Conservation (phyloP, 2,888 invertebrate genomes). For the Sesia bembeciformis region DNA sequence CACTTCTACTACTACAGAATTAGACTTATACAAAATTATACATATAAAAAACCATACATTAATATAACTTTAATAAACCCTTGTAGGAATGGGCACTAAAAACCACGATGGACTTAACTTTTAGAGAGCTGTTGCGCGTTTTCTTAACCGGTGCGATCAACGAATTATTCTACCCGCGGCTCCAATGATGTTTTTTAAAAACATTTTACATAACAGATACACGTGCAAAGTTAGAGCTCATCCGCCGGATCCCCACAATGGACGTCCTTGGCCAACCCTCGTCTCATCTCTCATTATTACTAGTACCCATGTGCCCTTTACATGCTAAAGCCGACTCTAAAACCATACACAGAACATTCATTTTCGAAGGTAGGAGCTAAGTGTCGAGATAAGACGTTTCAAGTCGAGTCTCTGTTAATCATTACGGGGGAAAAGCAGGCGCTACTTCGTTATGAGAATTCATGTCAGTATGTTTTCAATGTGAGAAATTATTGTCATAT, state of each 20-base stretch:
- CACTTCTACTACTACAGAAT: too few relatives aligned
- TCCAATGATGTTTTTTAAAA: too few relatives aligned
- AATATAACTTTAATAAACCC: too few relatives aligned
- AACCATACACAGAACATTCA: neutral
- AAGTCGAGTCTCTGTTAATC: slow-evolving; percentile 21
- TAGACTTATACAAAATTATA: too few relatives aligned
- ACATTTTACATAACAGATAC: too few relatives aligned
- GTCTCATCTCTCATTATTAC: slow-evolving; percentile 12
- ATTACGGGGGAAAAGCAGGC: slow-evolving; percentile 29
- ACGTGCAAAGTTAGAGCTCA: neutral
- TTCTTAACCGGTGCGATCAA: too few relatives aligned
- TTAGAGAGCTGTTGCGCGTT: too few relatives aligned
- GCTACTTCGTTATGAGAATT: slow-evolving; percentile 22
- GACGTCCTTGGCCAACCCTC: slow-evolving; percentile 63
- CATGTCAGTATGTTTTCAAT: slow-evolving; percentile 2
- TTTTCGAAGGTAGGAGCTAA: neutral
- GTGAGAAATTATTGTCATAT: neutral
- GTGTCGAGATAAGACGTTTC: neutral
- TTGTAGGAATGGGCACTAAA: too few relatives aligned
- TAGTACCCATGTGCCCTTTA: neutral
- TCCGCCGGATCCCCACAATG: slow-evolving; percentile 48
- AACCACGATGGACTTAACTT: too few relatives aligned
- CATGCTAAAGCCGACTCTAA: neutral
- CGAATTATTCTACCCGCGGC: too few relatives aligned
- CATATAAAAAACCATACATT: too few relatives aligned